Conservation (phyloP, 2,888 invertebrate species). For the Lordiphosa fenestrarum region DNA sequence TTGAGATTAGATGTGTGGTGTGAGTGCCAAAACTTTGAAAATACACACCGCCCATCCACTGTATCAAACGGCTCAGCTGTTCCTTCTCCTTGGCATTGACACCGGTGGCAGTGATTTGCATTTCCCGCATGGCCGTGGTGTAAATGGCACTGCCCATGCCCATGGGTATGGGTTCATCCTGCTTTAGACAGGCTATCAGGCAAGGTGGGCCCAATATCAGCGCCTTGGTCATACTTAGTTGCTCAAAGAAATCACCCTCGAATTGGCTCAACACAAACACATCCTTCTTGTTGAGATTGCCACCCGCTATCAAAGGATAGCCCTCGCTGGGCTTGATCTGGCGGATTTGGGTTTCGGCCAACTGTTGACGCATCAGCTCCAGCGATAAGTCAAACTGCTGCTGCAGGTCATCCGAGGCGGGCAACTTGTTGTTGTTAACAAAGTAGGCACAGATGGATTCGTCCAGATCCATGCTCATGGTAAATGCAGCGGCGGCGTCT, state of each 20-base stretch:
- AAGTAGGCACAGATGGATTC: slow-evolving; percentile 77
- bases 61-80: slow-evolving; percentile 83
- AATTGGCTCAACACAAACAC: slow-evolving; percentile 91
- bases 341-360: slow-evolving; percentile 74
- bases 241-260: slow-evolving; percentile 86
- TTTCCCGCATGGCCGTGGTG: slow-evolving; percentile 89
- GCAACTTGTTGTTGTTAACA: slow-evolving; percentile 52
- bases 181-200: slow-evolving; percentile 86
- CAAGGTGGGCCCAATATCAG: slow-evolving; percentile 92
- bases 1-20: slow-evolving; percentile 91
- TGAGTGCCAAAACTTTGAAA: slow-evolving; percentile 84
- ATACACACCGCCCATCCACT: slow-evolving; percentile 89
- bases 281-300: slow-evolving; percentile 84
- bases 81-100: slow-evolving; percentile 82
- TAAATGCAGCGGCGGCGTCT: slow-evolving; percentile 4
- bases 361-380: slow-evolving; percentile 64
- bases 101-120: slow-evolving; percentile 86
- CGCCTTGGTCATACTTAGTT: slow-evolving; percentile 84
- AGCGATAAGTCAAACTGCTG: slow-evolving; percentile 56
- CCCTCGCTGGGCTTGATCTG: slow-evolving; percentile 86
- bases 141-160: slow-evolving; percentile 87
- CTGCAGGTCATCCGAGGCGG: slow-evolving; percentile 3
- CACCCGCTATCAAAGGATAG: slow-evolving; percentile 81
- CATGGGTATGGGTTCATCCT: slow-evolving; percentile 87
- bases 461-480: slow-evolving; percentile 72